A percentile compares a stretch with the other conserved stretches of the same genome.
Evolutionary conservation across 1,140 invertebrate species (phyloP).

Genomic region (Bombus polaris): DNA sequence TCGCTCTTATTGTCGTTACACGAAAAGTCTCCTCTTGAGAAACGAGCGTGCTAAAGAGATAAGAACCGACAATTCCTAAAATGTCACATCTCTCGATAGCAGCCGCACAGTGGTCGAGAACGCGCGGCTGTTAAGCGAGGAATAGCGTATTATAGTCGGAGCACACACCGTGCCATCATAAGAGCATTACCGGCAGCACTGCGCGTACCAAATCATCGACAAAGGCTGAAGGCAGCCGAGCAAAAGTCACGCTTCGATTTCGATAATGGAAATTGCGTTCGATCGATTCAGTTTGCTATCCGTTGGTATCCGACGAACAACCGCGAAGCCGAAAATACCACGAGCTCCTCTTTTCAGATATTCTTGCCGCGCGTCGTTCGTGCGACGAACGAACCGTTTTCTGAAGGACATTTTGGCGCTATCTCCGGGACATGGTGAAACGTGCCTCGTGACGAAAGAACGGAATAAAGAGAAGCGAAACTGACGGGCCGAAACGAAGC

Average conservation of each 20-base stretch:
- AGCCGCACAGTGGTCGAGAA: no score
- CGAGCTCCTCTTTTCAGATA: neutral
- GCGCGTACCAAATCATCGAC: neutral
- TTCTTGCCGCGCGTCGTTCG: neutral
- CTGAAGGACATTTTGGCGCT: neutral
- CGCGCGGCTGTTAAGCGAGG: no score
- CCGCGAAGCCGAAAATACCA: neutral
- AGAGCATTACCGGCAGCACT: neutral
- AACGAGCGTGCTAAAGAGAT: no score
- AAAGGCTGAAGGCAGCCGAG: neutral
- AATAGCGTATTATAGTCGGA: no score
- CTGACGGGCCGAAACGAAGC: neutral
- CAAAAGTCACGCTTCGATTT: constrained; percentile 52
- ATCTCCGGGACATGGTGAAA: neutral
- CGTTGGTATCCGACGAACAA: neutral
- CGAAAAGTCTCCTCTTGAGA: no score
- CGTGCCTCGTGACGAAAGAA: neutral
- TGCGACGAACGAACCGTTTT: neutral
- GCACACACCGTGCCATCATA: neutral
- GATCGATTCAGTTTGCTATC: neutral
- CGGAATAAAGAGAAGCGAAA: neutral
- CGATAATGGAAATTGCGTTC: constrained; percentile 59
- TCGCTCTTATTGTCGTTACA: no score
- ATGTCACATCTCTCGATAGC: no score
- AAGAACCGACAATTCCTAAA: no score